phyloP scores from a whole-genome alignment of 2,113 vertebrate genomes.

The Phalacrocorax brasilianus region DNA sequence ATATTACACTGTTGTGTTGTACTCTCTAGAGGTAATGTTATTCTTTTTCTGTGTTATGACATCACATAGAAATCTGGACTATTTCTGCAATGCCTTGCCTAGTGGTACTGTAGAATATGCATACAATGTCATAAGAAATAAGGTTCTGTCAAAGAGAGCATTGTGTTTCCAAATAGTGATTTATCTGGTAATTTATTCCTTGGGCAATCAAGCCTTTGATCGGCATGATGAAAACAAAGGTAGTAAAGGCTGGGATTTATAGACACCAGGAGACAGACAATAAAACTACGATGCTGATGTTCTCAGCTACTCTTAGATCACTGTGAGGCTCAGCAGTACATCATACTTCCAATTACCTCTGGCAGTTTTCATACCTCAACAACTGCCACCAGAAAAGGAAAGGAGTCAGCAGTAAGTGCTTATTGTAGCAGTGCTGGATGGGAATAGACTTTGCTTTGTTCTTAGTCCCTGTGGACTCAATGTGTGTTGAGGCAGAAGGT shows the following conservation, averaged over 20 bases:
- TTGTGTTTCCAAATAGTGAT: neutral
- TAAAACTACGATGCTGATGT: slow-evolving; percentile 24
- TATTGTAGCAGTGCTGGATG: neutral
- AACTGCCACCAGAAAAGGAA: slow-evolving; percentile 43
- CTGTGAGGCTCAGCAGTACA: slow-evolving; percentile 27
- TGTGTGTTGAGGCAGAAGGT: neutral
- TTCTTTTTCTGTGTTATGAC: neutral
- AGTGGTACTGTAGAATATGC: neutral
- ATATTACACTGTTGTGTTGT: neutral
- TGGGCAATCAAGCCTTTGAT: slow-evolving; percentile 51
- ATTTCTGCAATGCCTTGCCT: neutral
- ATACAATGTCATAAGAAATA: neutral
- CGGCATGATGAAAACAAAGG: slow-evolving; percentile 48
- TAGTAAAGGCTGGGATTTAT: slow-evolving; percentile 42
- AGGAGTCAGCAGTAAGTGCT: slow-evolving; percentile 36
- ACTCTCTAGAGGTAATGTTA: neutral
- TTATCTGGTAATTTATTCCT: slow-evolving; percentile 40
- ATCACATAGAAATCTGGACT: neutral
- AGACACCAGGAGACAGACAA: slow-evolving; percentile 29
- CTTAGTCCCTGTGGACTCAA: neutral
- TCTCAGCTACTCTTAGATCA: slow-evolving; percentile 25
- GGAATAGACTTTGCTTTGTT: slow-evolving; percentile 35
- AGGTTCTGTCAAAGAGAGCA: neutral
- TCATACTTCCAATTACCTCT: slow-evolving; percentile 65
- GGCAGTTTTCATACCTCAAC: slow-evolving; percentile 52